phyloP scores from a whole-genome alignment of 1,140 invertebrate species.

The Pseudomyrmex sp. region DNA sequence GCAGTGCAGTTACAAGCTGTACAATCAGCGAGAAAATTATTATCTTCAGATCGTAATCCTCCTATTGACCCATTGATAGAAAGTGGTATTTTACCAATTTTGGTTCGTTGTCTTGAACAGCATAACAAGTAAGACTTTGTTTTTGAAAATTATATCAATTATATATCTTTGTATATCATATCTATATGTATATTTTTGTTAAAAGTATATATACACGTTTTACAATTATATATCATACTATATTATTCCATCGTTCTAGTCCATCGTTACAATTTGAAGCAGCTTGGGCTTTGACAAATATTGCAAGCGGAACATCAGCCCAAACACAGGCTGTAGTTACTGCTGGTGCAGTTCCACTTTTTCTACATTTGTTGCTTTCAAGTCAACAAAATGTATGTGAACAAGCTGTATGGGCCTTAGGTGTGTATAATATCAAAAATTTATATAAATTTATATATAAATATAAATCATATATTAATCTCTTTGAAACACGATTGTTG shows the following conservation, averaged over 20 bases:
- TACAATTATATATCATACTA: slow-evolving; percentile 20
- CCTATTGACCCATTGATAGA: slow-evolving; percentile 99
- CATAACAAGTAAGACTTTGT: slow-evolving; percentile 89
- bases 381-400: slow-evolving; percentile 99
- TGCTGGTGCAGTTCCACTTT: slow-evolving; percentile 97
- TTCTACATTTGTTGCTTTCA: slow-evolving; percentile 95
- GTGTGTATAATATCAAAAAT: slow-evolving; percentile 81
- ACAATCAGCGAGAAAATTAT: slow-evolving; percentile 95
- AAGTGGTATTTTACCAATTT: slow-evolving; percentile 96
- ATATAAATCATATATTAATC: neutral
- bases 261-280: slow-evolving; percentile 99
- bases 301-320: slow-evolving; percentile 97
- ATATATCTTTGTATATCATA: slow-evolving; percentile 4
- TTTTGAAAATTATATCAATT: slow-evolving; percentile 31
- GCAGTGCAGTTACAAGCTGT: slow-evolving; percentile 92
- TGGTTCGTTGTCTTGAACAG: slow-evolving; percentile 95
- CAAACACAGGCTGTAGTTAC: slow-evolving; percentile 98
- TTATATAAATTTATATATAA: slow-evolving; percentile 9
- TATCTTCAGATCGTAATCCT: slow-evolving; percentile 98
- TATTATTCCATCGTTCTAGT: slow-evolving; percentile 84
- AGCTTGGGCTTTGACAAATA: slow-evolving; percentile 99
- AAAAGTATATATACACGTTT: slow-evolving; percentile 21
- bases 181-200: slow-evolving; percentile 2
- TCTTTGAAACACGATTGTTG: neutral
- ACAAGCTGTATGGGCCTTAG: slow-evolving; percentile 99